Conservation (phyloP, 2,888 invertebrate species). For the Portevinia maculata region DNA sequence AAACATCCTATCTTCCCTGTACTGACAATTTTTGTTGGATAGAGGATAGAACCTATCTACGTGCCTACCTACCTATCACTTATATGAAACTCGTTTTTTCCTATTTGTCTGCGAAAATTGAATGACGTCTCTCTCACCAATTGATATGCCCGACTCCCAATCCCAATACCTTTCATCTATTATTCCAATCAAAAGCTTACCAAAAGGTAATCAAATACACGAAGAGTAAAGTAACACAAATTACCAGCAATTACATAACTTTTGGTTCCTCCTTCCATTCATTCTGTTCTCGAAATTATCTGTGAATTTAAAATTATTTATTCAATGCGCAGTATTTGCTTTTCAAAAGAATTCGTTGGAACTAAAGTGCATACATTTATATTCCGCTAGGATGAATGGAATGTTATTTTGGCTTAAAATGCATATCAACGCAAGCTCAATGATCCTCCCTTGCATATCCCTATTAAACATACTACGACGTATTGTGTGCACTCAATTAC, state of each 20-base stretch:
- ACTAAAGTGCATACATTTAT: neutral
- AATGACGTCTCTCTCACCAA: too few species aligned
- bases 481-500: neutral
- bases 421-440: neutral
- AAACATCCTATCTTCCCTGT: too few species aligned
- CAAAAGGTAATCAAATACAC: too few species aligned
- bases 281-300: neutral
- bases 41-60: too few species aligned
- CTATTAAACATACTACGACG: too few species aligned
- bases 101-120: too few species aligned
- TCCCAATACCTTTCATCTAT: too few species aligned
- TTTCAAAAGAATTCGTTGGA: neutral
- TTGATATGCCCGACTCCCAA: too few species aligned
- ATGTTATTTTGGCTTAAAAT: neutral
- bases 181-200: too few species aligned
- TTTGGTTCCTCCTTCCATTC: neutral
- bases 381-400: neutral
- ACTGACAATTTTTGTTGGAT: too few species aligned
- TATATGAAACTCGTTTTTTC: too few species aligned
- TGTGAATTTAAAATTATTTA: constrained; percentile 7
- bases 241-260: neutral
- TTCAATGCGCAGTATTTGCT: constrained; percentile 2
- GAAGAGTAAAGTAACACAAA: neutral
- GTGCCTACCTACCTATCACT: too few species aligned
- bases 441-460: neutral